These are phyloP conservation scores for Heteropelma amictum DNA, from an alignment of 2,888 invertebrate genomes.

Conservation along the genomic window DNA sequence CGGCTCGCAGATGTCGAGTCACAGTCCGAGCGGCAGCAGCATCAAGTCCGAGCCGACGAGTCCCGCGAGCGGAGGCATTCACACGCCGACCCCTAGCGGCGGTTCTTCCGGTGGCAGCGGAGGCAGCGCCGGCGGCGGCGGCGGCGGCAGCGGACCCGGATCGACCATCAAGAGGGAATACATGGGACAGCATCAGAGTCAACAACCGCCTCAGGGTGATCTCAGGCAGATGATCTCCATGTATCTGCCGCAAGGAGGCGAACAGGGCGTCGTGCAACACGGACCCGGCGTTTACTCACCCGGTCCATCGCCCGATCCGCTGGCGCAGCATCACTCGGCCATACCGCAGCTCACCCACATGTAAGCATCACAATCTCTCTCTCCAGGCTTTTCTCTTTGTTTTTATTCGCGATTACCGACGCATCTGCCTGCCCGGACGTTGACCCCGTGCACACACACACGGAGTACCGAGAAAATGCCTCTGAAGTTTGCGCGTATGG, in stretches of 20 bases:
- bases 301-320: conserved; percentile 82
- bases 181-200: conserved; percentile 79
- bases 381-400: not conserved
- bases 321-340: conserved; percentile 76
- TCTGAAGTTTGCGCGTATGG: not conserved
- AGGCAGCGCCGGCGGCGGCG: conserved; percentile 86
- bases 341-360: conserved; percentile 82
- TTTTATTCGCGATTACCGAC: not conserved
- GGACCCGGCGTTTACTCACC: conserved; percentile 79
- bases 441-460: not conserved
- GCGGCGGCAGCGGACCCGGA: conserved; percentile 73
- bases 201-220: conserved; percentile 81
- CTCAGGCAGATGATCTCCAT: conserved; percentile 87
- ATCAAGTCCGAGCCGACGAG: conserved; percentile 94
- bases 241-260: conserved; percentile 85
- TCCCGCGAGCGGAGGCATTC: conserved; percentile 84
- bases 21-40: conserved; percentile 92
- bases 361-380: conserved; percentile 77
- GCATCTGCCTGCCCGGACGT: not conserved
- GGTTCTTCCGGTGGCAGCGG: conserved; percentile 68
- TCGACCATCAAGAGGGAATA: conserved; percentile 69
- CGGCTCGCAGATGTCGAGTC: conserved; percentile 84
- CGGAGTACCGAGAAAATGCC: no score
- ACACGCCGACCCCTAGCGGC: conserved; percentile 79
- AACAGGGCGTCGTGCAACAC: conserved; percentile 84